These are phyloP conservation scores for Junco hyemalis DNA, from an alignment of 2,113 vertebrate species.

Conservation along the genomic window DNA sequence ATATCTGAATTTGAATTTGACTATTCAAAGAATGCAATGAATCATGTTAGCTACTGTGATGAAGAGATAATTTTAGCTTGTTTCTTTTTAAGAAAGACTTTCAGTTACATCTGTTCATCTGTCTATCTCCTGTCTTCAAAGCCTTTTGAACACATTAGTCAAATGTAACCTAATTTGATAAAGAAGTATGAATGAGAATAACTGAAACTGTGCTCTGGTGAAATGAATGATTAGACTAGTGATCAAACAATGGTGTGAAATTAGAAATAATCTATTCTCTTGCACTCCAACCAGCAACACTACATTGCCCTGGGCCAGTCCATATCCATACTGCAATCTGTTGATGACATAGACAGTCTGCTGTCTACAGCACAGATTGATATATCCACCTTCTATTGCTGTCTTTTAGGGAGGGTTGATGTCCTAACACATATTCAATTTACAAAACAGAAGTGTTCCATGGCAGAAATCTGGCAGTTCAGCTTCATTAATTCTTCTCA, in stretches of 20 bases:
- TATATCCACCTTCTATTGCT: background rate
- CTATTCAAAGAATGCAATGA: background rate
- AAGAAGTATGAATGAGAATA: background rate
- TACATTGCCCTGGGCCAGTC: background rate
- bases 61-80: background rate
- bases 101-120: background rate
- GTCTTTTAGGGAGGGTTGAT: background rate
- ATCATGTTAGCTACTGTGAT: background rate
- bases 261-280: background rate
- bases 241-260: background rate
- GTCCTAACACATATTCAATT: background rate
- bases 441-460: background rate
- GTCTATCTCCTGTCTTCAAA: background rate
- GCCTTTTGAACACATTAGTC: background rate
- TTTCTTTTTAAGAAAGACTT: background rate
- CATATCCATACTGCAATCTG: background rate
- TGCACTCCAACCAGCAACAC: background rate
- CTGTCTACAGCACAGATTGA: background rate
- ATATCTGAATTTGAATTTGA: background rate
- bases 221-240: background rate
- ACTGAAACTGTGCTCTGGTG: background rate
- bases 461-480: background rate
- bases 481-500: background rate
- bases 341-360: background rate
- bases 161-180: background rate